Percentiles rank a stretch among this genome's conserved stretches.
These are phyloP conservation scores for Xenopus laevis DNA, from an alignment of 2,113 vertebrate genomes.

Conservation along the genomic window DNA sequence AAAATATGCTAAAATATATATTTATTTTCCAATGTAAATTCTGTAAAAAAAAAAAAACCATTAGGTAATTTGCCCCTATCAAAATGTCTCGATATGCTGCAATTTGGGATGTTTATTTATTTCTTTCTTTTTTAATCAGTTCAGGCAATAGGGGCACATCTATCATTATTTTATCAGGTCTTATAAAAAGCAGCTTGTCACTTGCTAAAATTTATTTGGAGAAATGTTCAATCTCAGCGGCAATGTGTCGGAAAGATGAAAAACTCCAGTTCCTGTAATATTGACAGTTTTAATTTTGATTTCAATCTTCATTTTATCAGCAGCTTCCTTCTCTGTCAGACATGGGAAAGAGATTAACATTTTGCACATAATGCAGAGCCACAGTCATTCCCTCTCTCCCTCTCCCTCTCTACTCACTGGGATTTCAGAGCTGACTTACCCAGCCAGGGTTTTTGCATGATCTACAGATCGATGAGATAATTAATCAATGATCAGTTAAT, in stretches of 20 bases:
- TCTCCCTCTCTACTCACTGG: not conserved
- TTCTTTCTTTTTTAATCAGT: not conserved
- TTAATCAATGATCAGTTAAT: slow-evolving; percentile 43
- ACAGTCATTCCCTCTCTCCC: not conserved
- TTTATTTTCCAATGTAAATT: slow-evolving; percentile 29
- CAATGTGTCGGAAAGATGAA: slow-evolving; percentile 2
- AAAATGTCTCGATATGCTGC: not conserved
- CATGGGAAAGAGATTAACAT: slow-evolving; percentile 32
- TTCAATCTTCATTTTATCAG: slow-evolving; percentile 40
- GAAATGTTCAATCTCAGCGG: slow-evolving; percentile 8
- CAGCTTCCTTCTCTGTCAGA: slow-evolving; percentile 29
- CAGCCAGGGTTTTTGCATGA: not conserved
- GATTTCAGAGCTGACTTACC: not conserved
- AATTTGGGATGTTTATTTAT: not conserved
- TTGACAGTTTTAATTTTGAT: slow-evolving; percentile 46
- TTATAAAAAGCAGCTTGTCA: slow-evolving; percentile 34
- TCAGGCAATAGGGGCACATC: not conserved
- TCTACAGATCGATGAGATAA: slow-evolving; percentile 19
- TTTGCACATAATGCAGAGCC: slow-evolving; percentile 21
- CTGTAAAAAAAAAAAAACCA: not conserved
- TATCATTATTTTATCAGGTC: slow-evolving; percentile 33
- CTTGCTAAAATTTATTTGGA: slow-evolving; percentile 20
- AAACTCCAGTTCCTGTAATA: slow-evolving; percentile 9
- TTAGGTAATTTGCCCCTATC: not conserved
- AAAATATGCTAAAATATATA: slow-evolving; percentile 4